These are phyloP conservation scores for Drosophila helvetica DNA, from an alignment of 2,888 invertebrate species.

Conservation along the genomic window DNA sequence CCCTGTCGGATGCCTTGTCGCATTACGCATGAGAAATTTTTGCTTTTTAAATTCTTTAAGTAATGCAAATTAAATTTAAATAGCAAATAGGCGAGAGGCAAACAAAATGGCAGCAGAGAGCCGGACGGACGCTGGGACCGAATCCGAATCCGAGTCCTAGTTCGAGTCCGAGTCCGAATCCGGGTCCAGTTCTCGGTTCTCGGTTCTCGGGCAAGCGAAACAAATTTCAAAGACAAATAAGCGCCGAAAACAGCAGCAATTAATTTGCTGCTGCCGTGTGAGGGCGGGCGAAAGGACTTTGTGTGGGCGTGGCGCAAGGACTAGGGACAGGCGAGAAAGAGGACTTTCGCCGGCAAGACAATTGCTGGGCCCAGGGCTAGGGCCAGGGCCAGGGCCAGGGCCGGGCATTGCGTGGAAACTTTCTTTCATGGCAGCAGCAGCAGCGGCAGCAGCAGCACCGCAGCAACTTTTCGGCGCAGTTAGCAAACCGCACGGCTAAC, in stretches of 20 bases:
- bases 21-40: slow-evolving; percentile 72
- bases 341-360: slow-evolving; percentile 62
- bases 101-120: slow-evolving; percentile 45
- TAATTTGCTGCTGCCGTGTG: slow-evolving; percentile 73
- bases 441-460: slow-evolving; percentile 43
- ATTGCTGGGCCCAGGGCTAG: no score
- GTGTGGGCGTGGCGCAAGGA: neutral
- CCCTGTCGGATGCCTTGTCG: slow-evolving; percentile 37
- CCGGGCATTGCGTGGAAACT: slow-evolving; percentile 55
- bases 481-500: slow-evolving; percentile 75
- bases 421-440: no score
- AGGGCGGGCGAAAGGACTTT: slow-evolving; percentile 39
- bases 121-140: slow-evolving; percentile 27
- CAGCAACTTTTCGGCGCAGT: slow-evolving; percentile 71
- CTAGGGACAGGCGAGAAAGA: slow-evolving; percentile 15
- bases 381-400: slow-evolving; percentile 5
- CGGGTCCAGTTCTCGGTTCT: slow-evolving; percentile 48
- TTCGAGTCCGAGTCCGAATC: slow-evolving; percentile 43
- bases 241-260: slow-evolving; percentile 79
- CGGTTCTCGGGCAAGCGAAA: slow-evolving; percentile 62
- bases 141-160: slow-evolving; percentile 18
- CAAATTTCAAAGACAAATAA: slow-evolving; percentile 81
- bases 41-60: slow-evolving; percentile 78
- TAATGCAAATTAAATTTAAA: slow-evolving; percentile 81
- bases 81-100: slow-evolving; percentile 74